Percentiles rank a stretch among this genome's conserved stretches.
These are phyloP conservation scores for Apogon hyalosoma DNA, from an alignment of 2,797 vertebrate species.

Conservation along the genomic window DNA sequence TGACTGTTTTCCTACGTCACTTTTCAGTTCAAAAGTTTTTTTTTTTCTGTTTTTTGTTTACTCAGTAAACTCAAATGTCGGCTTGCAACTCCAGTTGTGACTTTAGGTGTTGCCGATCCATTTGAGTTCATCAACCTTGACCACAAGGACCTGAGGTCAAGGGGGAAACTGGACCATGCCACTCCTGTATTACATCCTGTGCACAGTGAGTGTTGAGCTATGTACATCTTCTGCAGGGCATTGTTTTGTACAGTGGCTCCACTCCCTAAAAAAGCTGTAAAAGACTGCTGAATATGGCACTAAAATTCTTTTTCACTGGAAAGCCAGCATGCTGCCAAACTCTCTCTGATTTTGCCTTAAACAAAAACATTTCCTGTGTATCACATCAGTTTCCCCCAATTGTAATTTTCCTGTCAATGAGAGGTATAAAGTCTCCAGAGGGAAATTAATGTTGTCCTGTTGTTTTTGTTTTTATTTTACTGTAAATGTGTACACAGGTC, in stretches of 20 bases:
- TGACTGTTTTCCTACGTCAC: background rate
- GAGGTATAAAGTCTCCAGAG: slow-evolving; percentile 70
- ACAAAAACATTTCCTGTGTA: slow-evolving; percentile 79
- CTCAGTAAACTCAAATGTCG: too few species aligned
- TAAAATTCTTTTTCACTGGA: slow-evolving; percentile 29
- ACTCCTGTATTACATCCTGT: slow-evolving; percentile 27
- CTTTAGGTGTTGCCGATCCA: background rate
- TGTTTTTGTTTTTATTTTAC: slow-evolving; percentile 32
- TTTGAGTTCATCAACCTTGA: slow-evolving; percentile 18
- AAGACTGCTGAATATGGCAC: slow-evolving; percentile 46
- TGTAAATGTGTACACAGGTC: slow-evolving; percentile 16
- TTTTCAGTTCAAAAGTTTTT: background rate
- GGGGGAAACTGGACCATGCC: slow-evolving; percentile 10
- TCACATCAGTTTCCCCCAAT: slow-evolving; percentile 75
- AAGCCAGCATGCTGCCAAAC: slow-evolving; percentile 52
- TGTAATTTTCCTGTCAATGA: slow-evolving; percentile 59
- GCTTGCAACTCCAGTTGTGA: background rate
- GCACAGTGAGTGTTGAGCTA: slow-evolving; percentile 2
- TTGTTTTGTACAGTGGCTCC: slow-evolving; percentile 59
- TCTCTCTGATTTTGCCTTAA: slow-evolving; percentile 65
- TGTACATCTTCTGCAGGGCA: slow-evolving; percentile 46
- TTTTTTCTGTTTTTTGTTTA: background rate
- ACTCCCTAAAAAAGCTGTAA: slow-evolving; percentile 51
- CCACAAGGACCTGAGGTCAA: background rate
- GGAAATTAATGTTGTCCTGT: slow-evolving; percentile 70